phyloP scores from a whole-genome alignment of 2,113 vertebrate species.

The Vulpes lagopus region DNA sequence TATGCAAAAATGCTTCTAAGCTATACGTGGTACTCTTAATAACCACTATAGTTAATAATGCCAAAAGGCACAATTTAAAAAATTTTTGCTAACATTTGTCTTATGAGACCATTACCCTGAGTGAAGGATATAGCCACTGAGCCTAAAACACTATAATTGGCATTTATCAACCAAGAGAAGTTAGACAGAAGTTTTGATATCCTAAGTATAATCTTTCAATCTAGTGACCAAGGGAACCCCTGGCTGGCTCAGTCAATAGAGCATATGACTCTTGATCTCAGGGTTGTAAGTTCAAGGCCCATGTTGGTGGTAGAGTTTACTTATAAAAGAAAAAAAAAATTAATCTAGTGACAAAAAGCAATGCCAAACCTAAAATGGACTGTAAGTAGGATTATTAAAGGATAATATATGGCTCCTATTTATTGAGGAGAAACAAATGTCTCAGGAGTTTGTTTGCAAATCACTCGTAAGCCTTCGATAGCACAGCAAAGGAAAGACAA shows the following conservation, averaged over 20 bases:
- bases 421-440: background rate
- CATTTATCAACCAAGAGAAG: conserved; percentile 15
- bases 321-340: background rate
- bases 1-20: conserved; percentile 49
- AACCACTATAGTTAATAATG: background rate
- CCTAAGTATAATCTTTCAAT: background rate
- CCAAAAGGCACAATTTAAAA: conserved; percentile 14
- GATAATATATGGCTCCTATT: background rate
- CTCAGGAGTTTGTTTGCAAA: background rate
- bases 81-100: background rate
- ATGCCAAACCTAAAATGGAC: conserved; percentile 35
- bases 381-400: conserved; percentile 22
- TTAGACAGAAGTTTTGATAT: background rate
- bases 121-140: background rate
- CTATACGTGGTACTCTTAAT: background rate
- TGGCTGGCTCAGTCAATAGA: background rate
- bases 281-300: background rate
- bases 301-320: background rate
- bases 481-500: conserved; percentile 30
- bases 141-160: background rate
- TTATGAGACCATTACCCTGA: background rate
- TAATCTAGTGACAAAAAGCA: conserved; percentile 7
- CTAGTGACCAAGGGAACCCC: background rate
- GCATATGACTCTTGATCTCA: background rate
- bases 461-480: conserved; percentile 1